Conservation (phyloP, 2,113 vertebrate genomes). For the Cynoglossus semilaevis region DNA sequence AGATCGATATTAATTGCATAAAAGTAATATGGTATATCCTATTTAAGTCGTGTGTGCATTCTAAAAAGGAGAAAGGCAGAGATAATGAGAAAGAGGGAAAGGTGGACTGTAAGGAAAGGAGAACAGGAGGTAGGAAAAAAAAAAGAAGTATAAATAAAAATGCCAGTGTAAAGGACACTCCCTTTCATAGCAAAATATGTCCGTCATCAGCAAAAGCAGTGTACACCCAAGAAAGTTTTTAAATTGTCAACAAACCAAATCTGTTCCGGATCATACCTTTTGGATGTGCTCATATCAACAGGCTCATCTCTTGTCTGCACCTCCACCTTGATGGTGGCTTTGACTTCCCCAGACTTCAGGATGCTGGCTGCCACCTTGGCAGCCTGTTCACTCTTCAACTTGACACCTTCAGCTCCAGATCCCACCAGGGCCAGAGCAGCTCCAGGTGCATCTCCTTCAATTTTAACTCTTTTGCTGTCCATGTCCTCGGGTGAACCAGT, state of each 20-base stretch:
- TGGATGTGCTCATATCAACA: slow-evolving; percentile 95
- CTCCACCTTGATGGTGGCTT: slow-evolving; percentile 85
- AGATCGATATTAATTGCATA: too few species aligned
- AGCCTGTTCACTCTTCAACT: slow-evolving; percentile 73
- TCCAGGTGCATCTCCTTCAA: slow-evolving; percentile 77
- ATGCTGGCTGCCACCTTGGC: slow-evolving; percentile 78
- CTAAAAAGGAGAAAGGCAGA: too few species aligned
- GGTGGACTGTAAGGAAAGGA: too few species aligned
- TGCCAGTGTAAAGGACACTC: too few species aligned
- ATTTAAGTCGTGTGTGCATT: too few species aligned
- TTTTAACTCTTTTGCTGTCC: slow-evolving; percentile 85
- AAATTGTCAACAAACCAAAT: not conserved
- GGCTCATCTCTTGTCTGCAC: slow-evolving; percentile 86
- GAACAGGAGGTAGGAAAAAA: too few species aligned
- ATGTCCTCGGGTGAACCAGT: slow-evolving; percentile 68
- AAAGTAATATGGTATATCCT: too few species aligned
- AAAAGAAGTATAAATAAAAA: too few species aligned
- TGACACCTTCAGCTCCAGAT: slow-evolving; percentile 53
- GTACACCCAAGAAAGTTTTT: too few species aligned
- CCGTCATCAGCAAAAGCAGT: too few species aligned
- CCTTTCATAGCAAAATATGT: too few species aligned
- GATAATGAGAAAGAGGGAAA: too few species aligned
- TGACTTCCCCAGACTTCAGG: slow-evolving; percentile 80
- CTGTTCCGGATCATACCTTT: slow-evolving; percentile 78
- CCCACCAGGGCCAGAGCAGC: slow-evolving; percentile 37